Conservation (phyloP, 2,797 vertebrate species). For the Stomatorhinus walkeri region DNA sequence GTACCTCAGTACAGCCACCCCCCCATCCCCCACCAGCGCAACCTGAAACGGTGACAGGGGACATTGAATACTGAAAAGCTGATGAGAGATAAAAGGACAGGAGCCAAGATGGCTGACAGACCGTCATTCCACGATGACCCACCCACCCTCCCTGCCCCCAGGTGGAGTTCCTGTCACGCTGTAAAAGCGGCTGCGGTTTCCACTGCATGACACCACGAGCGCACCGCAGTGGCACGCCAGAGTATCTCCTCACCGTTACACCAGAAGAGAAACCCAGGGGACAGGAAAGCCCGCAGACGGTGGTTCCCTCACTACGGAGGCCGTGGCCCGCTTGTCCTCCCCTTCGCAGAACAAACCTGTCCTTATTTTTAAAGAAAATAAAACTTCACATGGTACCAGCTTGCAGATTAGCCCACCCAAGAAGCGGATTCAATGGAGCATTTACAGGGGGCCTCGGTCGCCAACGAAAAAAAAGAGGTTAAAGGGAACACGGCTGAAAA, state of each 20-base stretch:
- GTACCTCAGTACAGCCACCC: not conserved
- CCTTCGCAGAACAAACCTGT: not conserved
- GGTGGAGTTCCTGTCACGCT: not conserved
- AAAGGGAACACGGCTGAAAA: not conserved
- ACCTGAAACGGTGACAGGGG: slow-evolving; percentile 64
- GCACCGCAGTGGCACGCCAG: not conserved
- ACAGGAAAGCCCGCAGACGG: not conserved
- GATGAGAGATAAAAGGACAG: slow-evolving; percentile 60
- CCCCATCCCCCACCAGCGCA: slow-evolving; percentile 36
- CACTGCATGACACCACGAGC: not conserved
- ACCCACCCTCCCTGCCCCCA: slow-evolving; percentile 32
- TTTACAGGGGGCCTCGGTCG: not conserved
- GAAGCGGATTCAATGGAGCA: not conserved
- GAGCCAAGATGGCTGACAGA: slow-evolving; percentile 53
- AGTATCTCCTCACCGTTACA: not conserved
- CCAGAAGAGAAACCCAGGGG: not conserved
- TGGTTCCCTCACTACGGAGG: not conserved
- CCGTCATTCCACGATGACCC: slow-evolving; percentile 51
- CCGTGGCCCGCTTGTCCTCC: slow-evolving; percentile 15
- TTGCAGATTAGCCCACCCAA: not conserved
- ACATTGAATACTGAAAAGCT: slow-evolving; percentile 66
- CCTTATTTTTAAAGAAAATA: not conserved
- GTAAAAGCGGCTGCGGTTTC: not conserved
- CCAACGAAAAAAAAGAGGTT: not conserved
- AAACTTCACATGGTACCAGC: not conserved